Base-by-base conservation (phyloP, 2,888 invertebrate genomes). In the Pemphredon lugubris region DNA sequence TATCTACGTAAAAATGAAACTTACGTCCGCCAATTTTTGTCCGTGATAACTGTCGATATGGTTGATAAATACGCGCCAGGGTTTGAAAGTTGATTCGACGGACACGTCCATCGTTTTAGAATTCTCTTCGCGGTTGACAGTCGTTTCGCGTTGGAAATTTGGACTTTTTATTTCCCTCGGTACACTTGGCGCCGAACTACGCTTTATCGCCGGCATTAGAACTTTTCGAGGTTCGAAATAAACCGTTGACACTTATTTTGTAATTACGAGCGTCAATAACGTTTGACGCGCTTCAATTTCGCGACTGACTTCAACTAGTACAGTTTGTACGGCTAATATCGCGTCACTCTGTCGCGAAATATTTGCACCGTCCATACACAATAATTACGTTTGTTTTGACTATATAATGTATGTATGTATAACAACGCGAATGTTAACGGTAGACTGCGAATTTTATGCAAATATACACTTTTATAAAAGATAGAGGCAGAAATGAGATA, bases 31-130 rank as follows among this genome's bases (percentile, higher is more conserved):
- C 51, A 93, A 83, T 78, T 90, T 89, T 79, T 90, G 90, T 7
- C 92, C 92, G 75, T 92, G 91, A 84, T 92, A 93, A n/a, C 91
- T 91, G 85, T 93, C 93, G 44, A 93, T 87, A 72, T 92, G 92
- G 85, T 93, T 93, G 44, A 93, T 87, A 83, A 93, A 93, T 84
- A 93, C 91, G 40, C 93, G 90, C 83, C 92, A 91, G 9, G 87
- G 89, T 1, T 91, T 90, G 77, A 91, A 91, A 34, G 37, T 34
- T 3, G 54, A 2, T 20, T 77, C 73, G 6, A 5, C 44, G 4
- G 37, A 11, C 64, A 63, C 30, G 23, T 13, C 32, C 2, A 7
- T 21, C 11, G 18, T 5, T n/a, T 21, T 14, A 9, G 6, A 5
- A 20, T 21, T 4, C 14, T 54, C 39, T 30, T 61, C 5, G 16